Evolutionary conservation across 2,888 invertebrate genomes (phyloP).

Genomic region (Morpho deidamia): DNA sequence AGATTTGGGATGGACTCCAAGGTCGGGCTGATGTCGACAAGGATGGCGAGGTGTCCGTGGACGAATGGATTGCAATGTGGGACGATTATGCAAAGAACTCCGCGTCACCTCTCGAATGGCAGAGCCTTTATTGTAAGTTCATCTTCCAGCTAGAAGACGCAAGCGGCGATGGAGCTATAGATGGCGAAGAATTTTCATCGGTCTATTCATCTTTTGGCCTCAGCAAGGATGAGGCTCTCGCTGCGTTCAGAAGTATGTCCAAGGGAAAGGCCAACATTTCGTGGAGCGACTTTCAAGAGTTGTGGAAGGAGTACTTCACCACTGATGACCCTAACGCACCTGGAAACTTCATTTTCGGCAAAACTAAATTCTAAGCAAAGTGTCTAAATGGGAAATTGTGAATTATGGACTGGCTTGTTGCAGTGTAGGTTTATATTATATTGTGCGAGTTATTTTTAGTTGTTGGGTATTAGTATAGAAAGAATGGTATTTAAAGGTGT

Average conservation of each 20-base stretch:
- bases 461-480: no score
- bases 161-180: slow-evolving; percentile 86
- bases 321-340: slow-evolving; percentile 87
- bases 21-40: slow-evolving; percentile 90
- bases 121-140: slow-evolving; percentile 89
- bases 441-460: no score
- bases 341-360: slow-evolving; percentile 93
- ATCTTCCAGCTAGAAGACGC: slow-evolving; percentile 93
- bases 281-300: slow-evolving; percentile 85
- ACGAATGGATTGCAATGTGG: slow-evolving; percentile 94
- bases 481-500: no score
- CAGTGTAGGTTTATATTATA: no score
- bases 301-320: slow-evolving; percentile 92
- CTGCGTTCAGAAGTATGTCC: slow-evolving; percentile 89
- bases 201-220: slow-evolving; percentile 90
- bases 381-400: no score
- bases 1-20: slow-evolving; percentile 91
- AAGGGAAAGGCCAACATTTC: slow-evolving; percentile 85
- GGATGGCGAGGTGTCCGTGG: slow-evolving; percentile 90
- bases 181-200: slow-evolving; percentile 88
- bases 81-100: slow-evolving; percentile 87
- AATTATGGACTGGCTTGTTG: no score
- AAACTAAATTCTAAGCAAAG: slow-evolving; percentile 81
- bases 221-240: slow-evolving; percentile 83
- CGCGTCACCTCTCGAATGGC: slow-evolving; percentile 87